A percentile compares a stretch with the other conserved stretches of the same genome.
These are phyloP conservation scores for Ischnura elegans DNA, from an alignment of 2,888 invertebrate species.

Conservation along the genomic window DNA sequence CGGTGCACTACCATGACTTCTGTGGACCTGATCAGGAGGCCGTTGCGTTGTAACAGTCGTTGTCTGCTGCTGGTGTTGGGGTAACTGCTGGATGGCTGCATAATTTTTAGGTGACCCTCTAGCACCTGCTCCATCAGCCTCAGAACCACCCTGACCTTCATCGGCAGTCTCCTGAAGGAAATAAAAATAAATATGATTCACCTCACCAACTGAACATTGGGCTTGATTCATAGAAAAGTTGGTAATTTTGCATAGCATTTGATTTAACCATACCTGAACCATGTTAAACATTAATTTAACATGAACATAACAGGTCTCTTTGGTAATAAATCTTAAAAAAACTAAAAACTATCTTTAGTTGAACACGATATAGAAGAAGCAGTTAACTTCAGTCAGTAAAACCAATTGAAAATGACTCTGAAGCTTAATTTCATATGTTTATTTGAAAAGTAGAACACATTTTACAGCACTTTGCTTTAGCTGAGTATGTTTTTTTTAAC, in stretches of 20 bases:
- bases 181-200: not conserved
- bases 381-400: no score
- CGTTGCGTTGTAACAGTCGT: slow-evolving; percentile 78
- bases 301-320: no score
- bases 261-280: not conserved
- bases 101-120: slow-evolving; percentile 74
- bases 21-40: slow-evolving; percentile 75
- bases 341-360: no score
- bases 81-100: slow-evolving; percentile 78
- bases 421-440: no score
- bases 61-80: slow-evolving; percentile 77
- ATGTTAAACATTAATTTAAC: not conserved
- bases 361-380: no score
- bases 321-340: no score
- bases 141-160: slow-evolving; percentile 84
- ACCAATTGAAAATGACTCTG: no score
- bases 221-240: not conserved
- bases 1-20: slow-evolving; percentile 69
- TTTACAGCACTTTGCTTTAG: no score
- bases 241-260: not conserved
- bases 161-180: slow-evolving; percentile 87
- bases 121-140: slow-evolving; percentile 73
- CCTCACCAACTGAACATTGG: not conserved
- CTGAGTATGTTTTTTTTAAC: not conserved
- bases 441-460: no score